Percentiles rank a stretch among this genome's conserved stretches.
Conservation (phyloP, 2,888 invertebrate genomes). For the Pseudolycoriella hygida region DNA sequence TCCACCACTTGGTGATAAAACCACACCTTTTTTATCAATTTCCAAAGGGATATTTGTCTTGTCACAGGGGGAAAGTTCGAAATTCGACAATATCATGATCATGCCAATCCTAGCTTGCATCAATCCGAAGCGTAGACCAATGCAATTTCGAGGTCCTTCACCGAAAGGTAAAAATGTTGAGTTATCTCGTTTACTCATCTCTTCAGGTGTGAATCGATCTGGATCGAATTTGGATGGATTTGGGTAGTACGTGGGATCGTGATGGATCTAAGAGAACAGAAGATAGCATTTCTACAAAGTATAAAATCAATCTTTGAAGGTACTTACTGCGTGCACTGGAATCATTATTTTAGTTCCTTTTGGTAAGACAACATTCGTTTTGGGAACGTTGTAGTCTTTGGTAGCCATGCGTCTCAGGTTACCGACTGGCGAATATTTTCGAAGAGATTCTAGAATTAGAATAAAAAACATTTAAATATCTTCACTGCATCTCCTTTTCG, state of each 20-base stretch:
- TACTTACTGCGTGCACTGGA: too few species aligned
- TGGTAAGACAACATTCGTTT: too few species aligned
- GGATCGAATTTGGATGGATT: neutral
- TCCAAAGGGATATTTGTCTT: conserved; percentile 18
- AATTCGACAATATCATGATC: conserved; percentile 17
- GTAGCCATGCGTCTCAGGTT: too few species aligned
- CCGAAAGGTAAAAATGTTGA: neutral
- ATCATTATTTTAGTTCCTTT: too few species aligned
- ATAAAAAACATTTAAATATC: too few species aligned
- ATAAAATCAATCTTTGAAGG: too few species aligned
- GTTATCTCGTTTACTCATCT: neutral
- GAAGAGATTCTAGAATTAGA: too few species aligned
- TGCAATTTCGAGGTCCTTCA: conserved; percentile 15
- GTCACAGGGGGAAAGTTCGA: conserved; percentile 15
- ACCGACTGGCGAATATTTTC: too few species aligned
- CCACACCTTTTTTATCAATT: conserved; percentile 13
- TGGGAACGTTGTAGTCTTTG: too few species aligned
- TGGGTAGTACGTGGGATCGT: neutral
- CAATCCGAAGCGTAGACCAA: conserved; percentile 24
- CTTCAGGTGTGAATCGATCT: neutral
- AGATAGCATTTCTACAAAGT: too few species aligned
- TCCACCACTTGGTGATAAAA: conserved; percentile 15
- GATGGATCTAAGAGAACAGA: neutral
- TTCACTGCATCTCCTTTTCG: too few species aligned
- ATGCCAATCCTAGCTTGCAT: conserved; percentile 22